Conservation (phyloP, 2,888 invertebrate species). For the Diplazon laetatorius region DNA sequence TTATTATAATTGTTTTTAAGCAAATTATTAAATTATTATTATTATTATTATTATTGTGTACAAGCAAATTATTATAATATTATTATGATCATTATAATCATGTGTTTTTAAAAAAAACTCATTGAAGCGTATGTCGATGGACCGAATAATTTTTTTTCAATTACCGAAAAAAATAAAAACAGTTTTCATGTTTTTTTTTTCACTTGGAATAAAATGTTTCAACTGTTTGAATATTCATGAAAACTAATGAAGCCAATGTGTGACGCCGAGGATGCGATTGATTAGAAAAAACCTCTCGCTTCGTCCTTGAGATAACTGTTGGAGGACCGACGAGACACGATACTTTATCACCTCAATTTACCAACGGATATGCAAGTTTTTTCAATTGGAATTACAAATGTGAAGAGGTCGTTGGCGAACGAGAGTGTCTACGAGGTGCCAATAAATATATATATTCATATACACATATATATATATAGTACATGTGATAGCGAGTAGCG, state of each 20-base stretch:
- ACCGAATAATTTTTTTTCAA: too few species aligned
- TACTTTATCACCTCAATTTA: slow-evolving; percentile 38
- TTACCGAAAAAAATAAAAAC: too few species aligned
- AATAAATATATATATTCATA: slow-evolving; percentile 59
- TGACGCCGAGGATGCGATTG: background rate
- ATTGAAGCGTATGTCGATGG: too few species aligned
- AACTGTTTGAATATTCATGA: background rate
- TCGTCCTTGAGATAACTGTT: background rate
- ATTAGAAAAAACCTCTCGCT: background rate
- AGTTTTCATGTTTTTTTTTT: too few species aligned
- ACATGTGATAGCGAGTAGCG: slow-evolving; percentile 45
- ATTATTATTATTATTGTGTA: too few species aligned
- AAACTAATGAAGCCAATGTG: background rate
- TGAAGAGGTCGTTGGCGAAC: slow-evolving; percentile 47
- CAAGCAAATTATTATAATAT: too few species aligned
- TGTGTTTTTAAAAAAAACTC: too few species aligned
- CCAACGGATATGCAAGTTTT: slow-evolving; percentile 36
- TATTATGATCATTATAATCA: too few species aligned
- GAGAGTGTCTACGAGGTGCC: slow-evolving; percentile 38
- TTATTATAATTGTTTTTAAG: too few species aligned
- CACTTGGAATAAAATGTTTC: too few species aligned
- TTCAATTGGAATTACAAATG: slow-evolving; percentile 62
- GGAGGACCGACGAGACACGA: background rate
- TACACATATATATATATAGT: too few species aligned
- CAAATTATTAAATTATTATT: too few species aligned